Evolutionary conservation across 2,113 vertebrate genomes (phyloP).

Genomic region (Misgurnus mizolepis): DNA sequence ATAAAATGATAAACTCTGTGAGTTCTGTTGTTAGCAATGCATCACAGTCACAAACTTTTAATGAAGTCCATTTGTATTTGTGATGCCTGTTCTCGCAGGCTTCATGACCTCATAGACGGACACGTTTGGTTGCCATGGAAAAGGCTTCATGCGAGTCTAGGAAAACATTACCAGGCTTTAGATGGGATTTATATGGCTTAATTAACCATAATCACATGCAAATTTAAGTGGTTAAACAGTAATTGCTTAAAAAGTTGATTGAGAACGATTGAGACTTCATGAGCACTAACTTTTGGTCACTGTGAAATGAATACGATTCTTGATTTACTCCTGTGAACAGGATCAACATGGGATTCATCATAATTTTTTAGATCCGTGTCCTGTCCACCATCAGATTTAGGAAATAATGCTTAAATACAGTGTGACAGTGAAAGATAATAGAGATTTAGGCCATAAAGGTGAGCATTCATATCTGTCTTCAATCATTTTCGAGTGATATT

Average conservation of each 20-base stretch:
- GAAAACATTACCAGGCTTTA: neutral
- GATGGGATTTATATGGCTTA: neutral
- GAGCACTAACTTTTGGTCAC: neutral
- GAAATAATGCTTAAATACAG: slow-evolving; percentile 54
- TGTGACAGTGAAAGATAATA: slow-evolving; percentile 24
- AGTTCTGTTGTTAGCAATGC: neutral
- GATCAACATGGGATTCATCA: neutral
- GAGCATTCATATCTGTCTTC: slow-evolving; percentile 23
- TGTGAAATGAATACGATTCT: neutral
- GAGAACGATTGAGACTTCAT: neutral
- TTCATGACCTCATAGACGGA: neutral
- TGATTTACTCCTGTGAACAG: neutral
- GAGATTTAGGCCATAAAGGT: slow-evolving; percentile 35
- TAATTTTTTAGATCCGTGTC: neutral
- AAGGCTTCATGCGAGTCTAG: neutral
- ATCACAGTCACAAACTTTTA: neutral
- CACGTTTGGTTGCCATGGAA: neutral
- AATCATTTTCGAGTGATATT: slow-evolving; percentile 11
- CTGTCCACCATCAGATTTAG: slow-evolving; percentile 10
- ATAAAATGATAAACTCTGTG: neutral
- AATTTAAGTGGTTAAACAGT: neutral
- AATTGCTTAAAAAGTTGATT: neutral
- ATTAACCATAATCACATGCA: neutral
- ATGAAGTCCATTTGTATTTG: neutral
- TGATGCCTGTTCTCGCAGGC: neutral